Conservation (phyloP, 1,140 invertebrate species). For the Bombus picipes region DNA sequence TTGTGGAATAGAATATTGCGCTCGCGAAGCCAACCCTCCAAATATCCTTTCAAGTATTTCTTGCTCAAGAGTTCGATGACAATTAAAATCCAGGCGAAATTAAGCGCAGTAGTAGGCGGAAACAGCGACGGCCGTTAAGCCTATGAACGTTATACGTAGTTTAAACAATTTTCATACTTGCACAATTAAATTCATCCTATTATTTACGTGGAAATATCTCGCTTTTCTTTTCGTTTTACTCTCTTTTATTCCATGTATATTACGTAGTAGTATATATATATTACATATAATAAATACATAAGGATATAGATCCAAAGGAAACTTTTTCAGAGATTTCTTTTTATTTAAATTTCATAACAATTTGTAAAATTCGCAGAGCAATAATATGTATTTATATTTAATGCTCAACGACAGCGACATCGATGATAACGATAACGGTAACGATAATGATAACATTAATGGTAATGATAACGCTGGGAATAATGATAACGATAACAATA, state of each 20-base stretch:
- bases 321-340: slow-evolving; percentile 27
- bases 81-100: too few species aligned
- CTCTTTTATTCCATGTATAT: not conserved
- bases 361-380: slow-evolving; percentile 54
- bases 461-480: slow-evolving; percentile 28
- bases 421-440: slow-evolving; percentile 15
- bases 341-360: slow-evolving; percentile 63
- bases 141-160: too few species aligned
- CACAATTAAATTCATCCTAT: not conserved
- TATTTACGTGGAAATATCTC: not conserved
- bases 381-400: slow-evolving; percentile 16
- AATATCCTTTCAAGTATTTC: too few species aligned
- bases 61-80: too few species aligned
- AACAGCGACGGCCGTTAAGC: too few species aligned
- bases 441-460: slow-evolving; percentile 23
- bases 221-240: too few species aligned
- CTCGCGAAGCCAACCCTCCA: too few species aligned
- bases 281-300: not conserved
- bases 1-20: too few species aligned
- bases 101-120: too few species aligned
- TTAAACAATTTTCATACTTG: not conserved
- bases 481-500: slow-evolving; percentile 45
- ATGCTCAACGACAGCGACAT: slow-evolving; percentile 24
- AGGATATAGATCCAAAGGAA: slow-evolving; percentile 12
- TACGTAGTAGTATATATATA: not conserved